Base-by-base conservation (phyloP, 1,140 invertebrate species). In the Odontomachus brunneus region DNA sequence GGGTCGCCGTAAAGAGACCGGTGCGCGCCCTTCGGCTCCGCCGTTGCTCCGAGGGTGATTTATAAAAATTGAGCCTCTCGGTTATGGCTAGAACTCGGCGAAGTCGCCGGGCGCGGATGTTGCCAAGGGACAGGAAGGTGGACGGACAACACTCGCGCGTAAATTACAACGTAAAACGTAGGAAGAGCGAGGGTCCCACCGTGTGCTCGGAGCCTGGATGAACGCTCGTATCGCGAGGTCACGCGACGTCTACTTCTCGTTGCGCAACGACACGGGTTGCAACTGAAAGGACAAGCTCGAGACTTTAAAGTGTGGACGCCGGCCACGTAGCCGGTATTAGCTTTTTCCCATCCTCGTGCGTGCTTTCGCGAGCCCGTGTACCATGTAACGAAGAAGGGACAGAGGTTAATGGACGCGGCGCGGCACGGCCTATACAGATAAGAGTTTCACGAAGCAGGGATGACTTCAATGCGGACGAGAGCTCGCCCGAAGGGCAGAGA, bases 331-430 rank as follows among this genome's bases (percentile, higher is more conserved):
- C 57, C 51, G 38, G 22, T n/a, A 57, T 59, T 80, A 59, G 33
- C 33, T 65, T 26, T 71, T 57, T 80, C 65, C 75, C 33, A 80
- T 69, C 75, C 44, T 26, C 24, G 22, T 76, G 60, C 74, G 74
- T 69, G 22, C 63, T 55, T 78, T 78, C 26, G 75, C 55, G 63
- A 62, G 22, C 63, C 44, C 75, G 75, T 71, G 75, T 55, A 57
- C 65, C 75, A 48, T 15, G 33, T 69, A 69, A 80, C 75, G 53
- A 80, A 71, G 65, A 2, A 78, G 65, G 75, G 75, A 80, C 75
- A 80, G 75, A 80, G 75, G 75, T 80, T 80, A 80, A 80, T 80
- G 75, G 75, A 80, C 65, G 65, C 75, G 65, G 65, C 75, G 65
- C 75, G 53, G 51, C 75, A 51, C n/a, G n/a, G n/a, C n/a, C n/a